Evolutionary conservation across 2,888 invertebrate species (phyloP), one percentile per base, ranked within the genome.

Genomic region (Diploptera punctata): DNA sequence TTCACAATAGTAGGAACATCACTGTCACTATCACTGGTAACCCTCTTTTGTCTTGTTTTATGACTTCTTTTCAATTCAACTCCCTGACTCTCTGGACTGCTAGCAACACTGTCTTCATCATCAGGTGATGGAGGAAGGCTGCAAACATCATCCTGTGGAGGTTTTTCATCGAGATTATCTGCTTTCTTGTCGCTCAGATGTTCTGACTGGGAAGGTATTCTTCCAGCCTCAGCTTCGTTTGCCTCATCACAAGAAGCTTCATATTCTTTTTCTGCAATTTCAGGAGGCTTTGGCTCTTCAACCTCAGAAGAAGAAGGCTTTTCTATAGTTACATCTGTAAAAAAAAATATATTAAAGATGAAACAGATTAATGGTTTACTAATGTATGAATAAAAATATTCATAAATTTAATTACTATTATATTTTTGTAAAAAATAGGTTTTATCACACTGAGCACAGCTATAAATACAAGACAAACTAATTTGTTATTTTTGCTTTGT

Each of bases 21-120:
- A 33, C 73, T 73, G 54, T 75, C 73, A 38, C 75, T 75, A 21
- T 73, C 73, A 38, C 75, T 75, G 49, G 73, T 71, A 47, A 47
- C 47, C n/a, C 47, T 10, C 18, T 52, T 52, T 24, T 21, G 19
- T 21, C 52, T 52, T 9, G 24, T 21, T 24, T 52, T 24, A 13
- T 52, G 52, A 52, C 24, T 52, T 13, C 24, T 19, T 24, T 52
- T 52, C 24, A 24, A 52, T 13, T 9, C 24, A 7, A 24, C 24
- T 4, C 43, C 62, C 9, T 62, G 62, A 24, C 62, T 62, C 43
- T 73, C 65, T 21, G 67, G 57, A 26, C 62, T 57, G 18, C 31
- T 62, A 4, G 16, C 31, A 3, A 26, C 69, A 18, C 57, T 44
- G 13, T 38, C 54, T 1, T 69, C 57, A 18, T 57, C 60, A 7